A percentile compares a stretch with the other conserved stretches of the same genome.
Conservation (phyloP, 2,888 invertebrate species). For the Dicranocentrus wangi region DNA sequence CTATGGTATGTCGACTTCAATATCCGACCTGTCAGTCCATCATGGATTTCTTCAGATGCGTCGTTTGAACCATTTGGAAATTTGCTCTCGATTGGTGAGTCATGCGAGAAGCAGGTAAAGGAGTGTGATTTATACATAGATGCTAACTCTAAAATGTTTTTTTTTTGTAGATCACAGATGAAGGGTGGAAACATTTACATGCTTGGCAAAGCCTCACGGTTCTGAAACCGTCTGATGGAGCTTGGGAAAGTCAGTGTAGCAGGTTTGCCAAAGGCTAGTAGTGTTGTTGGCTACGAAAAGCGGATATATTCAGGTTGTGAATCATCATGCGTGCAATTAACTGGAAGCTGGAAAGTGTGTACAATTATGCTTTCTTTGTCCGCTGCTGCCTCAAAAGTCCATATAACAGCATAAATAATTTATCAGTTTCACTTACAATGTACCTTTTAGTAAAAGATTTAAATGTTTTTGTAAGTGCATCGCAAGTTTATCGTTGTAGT, state of each 20-base stretch:
- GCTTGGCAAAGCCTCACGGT: constrained; percentile 30
- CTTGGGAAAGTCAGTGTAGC: constrained; percentile 47
- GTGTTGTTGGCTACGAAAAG: background rate
- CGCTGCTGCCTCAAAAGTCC: too few species aligned
- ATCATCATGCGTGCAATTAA: too few species aligned
- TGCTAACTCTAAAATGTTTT: background rate
- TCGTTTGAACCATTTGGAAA: constrained; percentile 51
- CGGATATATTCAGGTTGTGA: background rate
- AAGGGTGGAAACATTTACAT: constrained; percentile 56
- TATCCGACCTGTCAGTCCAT: constrained; percentile 53
- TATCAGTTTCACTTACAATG: background rate
- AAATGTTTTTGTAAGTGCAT: background rate
- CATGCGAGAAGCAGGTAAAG: background rate
- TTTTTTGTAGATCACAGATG: constrained; percentile 52
- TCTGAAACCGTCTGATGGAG: constrained; percentile 58
- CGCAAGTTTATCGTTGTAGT: too few species aligned
- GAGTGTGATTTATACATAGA: constrained; percentile 2
- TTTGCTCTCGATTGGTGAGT: constrained; percentile 61
- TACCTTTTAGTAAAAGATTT: background rate
- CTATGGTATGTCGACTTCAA: constrained; percentile 54
- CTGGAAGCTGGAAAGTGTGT: too few species aligned
- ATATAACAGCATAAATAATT: too few species aligned
- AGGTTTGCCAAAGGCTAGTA: constrained; percentile 38
- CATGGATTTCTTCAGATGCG: constrained; percentile 57
- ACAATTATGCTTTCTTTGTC: too few species aligned